phyloP scores from a whole-genome alignment of 2,888 invertebrate genomes.

The Phymatocera aterrima region DNA sequence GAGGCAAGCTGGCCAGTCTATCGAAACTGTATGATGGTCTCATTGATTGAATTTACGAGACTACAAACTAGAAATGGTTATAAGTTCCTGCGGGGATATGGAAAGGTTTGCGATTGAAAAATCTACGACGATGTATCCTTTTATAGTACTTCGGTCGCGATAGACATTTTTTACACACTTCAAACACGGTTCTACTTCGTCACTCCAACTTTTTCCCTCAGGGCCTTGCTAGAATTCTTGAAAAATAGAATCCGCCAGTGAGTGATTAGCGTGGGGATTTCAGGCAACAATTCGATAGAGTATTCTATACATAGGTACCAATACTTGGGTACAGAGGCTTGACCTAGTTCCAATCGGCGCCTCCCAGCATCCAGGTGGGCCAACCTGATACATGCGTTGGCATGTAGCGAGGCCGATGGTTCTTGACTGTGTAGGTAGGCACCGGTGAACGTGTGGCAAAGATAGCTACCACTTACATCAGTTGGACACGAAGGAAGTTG shows the following conservation, averaged over 20 bases:
- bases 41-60: not conserved
- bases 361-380: constrained; percentile 38
- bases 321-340: constrained; percentile 4
- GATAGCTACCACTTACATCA: not conserved
- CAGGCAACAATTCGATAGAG: not conserved
- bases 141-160: too few species aligned
- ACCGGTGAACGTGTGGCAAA: constrained; percentile 25
- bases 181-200: not conserved
- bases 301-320: not conserved
- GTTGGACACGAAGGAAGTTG: constrained; percentile 10
- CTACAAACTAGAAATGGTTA: too few species aligned
- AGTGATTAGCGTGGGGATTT: not conserved
- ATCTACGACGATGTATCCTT: too few species aligned
- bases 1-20: too few species aligned
- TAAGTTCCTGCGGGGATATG: too few species aligned
- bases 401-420: not conserved
- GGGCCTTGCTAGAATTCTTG: not conserved
- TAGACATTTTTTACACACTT: not conserved
- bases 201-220: not conserved
- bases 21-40: too few species aligned
- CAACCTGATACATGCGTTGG: not conserved
- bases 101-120: too few species aligned
- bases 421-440: not conserved
- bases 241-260: not conserved
- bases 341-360: constrained; percentile 33